Evolutionary conservation across 2,888 invertebrate species (phyloP).

Genomic region (Pyrgus malvae): DNA sequence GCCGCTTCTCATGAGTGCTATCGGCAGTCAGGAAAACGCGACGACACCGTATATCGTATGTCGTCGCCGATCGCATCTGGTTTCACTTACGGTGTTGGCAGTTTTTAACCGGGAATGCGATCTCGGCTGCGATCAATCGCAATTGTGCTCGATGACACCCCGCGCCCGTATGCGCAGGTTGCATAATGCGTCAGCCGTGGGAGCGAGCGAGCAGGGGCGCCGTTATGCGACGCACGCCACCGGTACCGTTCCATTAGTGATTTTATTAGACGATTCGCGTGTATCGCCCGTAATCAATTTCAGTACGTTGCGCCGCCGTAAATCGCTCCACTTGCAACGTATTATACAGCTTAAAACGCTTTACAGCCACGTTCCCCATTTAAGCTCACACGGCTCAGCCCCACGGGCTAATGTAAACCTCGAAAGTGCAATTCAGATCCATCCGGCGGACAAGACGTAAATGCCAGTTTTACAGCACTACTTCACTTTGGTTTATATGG

Average conservation of each 20-base stretch:
- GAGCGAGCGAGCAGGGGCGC: slow-evolving; percentile 59
- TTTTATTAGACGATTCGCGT: slow-evolving; percentile 79
- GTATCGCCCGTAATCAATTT: slow-evolving; percentile 76
- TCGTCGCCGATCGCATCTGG: slow-evolving; percentile 43
- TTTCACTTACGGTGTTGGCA: slow-evolving; percentile 57
- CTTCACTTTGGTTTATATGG: slow-evolving; percentile 3
- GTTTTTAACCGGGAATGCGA: slow-evolving; percentile 61
- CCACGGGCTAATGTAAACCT: slow-evolving; percentile 22
- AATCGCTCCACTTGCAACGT: slow-evolving; percentile 64
- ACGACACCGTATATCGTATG: slow-evolving; percentile 36
- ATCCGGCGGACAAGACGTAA: slow-evolving; percentile 19
- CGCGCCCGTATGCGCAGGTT: slow-evolving; percentile 45
- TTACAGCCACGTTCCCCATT: slow-evolving; percentile 53
- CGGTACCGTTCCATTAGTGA: slow-evolving; percentile 78
- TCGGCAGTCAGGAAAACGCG: slow-evolving; percentile 29
- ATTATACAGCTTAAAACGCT: slow-evolving; percentile 62
- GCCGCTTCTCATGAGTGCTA: slow-evolving; percentile 17
- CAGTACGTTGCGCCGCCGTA: slow-evolving; percentile 57
- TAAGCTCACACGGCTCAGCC: slow-evolving; percentile 44
- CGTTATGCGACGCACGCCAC: slow-evolving; percentile 79
- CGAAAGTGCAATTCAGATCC: slow-evolving; percentile 21
- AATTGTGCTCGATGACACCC: slow-evolving; percentile 59
- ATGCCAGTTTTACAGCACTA: slow-evolving; percentile 19
- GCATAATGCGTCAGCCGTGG: slow-evolving; percentile 77
- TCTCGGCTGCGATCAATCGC: slow-evolving; percentile 54